Conservation (phyloP, 2,797 vertebrate species). For the Acanthopagrus latus region DNA sequence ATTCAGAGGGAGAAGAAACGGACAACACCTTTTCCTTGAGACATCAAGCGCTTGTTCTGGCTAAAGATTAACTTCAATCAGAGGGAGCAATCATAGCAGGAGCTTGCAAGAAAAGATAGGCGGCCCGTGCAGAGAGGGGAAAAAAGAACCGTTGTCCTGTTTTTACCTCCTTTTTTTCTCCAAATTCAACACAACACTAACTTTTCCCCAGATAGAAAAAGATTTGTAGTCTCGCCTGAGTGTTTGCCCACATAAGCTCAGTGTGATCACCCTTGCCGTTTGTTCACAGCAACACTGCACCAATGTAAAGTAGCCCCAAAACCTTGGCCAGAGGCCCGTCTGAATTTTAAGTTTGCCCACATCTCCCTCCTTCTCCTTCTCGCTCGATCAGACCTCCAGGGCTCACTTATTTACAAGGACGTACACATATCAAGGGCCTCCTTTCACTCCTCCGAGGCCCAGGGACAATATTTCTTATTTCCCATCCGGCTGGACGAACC, state of each 20-base stretch:
- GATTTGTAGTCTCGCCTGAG: conserved; percentile 57
- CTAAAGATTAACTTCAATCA: conserved; percentile 69
- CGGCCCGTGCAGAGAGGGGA: neutral
- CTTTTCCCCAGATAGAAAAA: conserved; percentile 45
- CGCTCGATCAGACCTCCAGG: conserved; percentile 31
- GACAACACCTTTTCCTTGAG: conserved; percentile 40
- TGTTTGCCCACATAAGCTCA: conserved; percentile 78
- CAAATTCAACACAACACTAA: conserved; percentile 44
- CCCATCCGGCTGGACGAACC: conserved; percentile 58
- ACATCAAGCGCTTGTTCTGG: conserved; percentile 47
- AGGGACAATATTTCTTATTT: conserved; percentile 75
- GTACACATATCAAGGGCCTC: conserved; percentile 69
- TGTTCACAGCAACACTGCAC: conserved; percentile 80
- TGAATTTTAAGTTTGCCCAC: conserved; percentile 85
- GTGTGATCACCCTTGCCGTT: conserved; percentile 73
- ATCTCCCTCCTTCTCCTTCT: conserved; percentile 61
- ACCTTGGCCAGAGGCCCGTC: conserved; percentile 78
- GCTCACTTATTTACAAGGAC: conserved; percentile 59
- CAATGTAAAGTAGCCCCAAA: conserved; percentile 86
- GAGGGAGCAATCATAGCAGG: conserved; percentile 35
- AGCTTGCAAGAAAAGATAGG: conserved; percentile 23
- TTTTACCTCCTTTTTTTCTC: conserved; percentile 27
- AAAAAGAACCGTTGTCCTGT: conserved; percentile 7
- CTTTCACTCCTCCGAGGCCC: conserved; percentile 62
- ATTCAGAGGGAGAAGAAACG: conserved; percentile 26